Evolutionary conservation across 2,797 vertebrate species (phyloP), one percentile per base, ranked within the genome.

Genomic region (Hyperoplus immaculatus): DNA sequence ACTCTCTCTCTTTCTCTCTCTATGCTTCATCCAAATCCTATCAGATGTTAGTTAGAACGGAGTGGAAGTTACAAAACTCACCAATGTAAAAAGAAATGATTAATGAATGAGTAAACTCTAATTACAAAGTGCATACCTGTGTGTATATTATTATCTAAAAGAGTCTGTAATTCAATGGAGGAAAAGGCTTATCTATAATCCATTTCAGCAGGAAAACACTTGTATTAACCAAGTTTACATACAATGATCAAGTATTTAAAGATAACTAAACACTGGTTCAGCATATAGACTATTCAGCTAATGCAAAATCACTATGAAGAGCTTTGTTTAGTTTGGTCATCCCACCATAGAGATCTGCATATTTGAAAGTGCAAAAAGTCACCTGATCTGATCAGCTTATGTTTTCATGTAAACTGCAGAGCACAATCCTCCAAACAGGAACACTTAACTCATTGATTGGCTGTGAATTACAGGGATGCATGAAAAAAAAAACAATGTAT

Each of bases 231-330:
- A 73, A 53, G 83, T 92, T 91, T 82, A 86, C 89, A 93, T 80
- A 91, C 88, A 92, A 47, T 88, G 85, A 89, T 80, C 4, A 1
- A 55, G 59, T 89, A 83, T 88, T 86, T 88, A 67, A 87, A 86
- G 71, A 74, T 63, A 80, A 75, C 46, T 45, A 42, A 56, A 77
- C 42, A 45, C 69, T 43, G 62, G 42, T 80, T 75, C 15, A 69
- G 64, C 64, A 42, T 51, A 55, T n/a, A 47, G 55, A 8, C 62
- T 51, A 36, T 77, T 84, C 66, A 83, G 56, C 61, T 81, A 67
- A 87, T 85, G 86, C 42, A 80, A 83, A 88, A 82, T 81, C 69
- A 82, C 58, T 65, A 54, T 8, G 16, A 66, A 49, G 49, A 74
- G 66, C 58, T 79, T 69, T 72, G 38, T 43, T 73, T 71, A 21